Evolutionary conservation across 2,797 vertebrate species (phyloP).

Genomic region (Helarctos malayanus): DNA sequence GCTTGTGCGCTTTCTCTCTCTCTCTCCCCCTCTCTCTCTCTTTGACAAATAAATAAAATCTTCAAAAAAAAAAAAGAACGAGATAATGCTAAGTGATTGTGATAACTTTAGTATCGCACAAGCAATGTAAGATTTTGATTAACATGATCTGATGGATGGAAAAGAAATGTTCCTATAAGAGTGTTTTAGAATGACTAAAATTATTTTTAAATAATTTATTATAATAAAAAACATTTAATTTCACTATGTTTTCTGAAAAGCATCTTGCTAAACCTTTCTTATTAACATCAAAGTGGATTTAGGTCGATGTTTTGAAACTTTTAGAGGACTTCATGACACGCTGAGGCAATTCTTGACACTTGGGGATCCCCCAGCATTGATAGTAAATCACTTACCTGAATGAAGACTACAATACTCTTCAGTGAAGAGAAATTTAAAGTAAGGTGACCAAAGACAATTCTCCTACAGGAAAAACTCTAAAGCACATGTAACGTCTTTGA

Average conservation of each 20-base stretch:
- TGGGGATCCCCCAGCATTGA: background rate
- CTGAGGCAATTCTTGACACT: slow-evolving; percentile 57
- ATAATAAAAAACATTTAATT: slow-evolving; percentile 53
- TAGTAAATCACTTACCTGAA: slow-evolving; percentile 25
- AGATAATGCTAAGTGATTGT: slow-evolving; percentile 56
- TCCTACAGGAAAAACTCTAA: slow-evolving; percentile 2
- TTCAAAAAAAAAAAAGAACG: background rate
- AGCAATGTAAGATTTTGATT: slow-evolving; percentile 66
- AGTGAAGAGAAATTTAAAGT: slow-evolving; percentile 39
- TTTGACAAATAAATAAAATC: background rate
- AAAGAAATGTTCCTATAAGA: slow-evolving; percentile 64
- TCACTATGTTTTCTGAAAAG: slow-evolving; percentile 44
- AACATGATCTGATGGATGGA: slow-evolving; percentile 60
- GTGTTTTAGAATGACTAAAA: slow-evolving; percentile 56
- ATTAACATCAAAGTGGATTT: slow-evolving; percentile 59
- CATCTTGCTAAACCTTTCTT: slow-evolving; percentile 45
- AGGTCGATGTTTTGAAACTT: slow-evolving; percentile 36
- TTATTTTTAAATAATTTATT: slow-evolving; percentile 66
- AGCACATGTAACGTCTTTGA: background rate
- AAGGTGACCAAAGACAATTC: slow-evolving; percentile 44
- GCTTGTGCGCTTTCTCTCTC: background rate
- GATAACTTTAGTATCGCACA: slow-evolving; percentile 65
- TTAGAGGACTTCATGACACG: slow-evolving; percentile 26
- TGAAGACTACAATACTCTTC: background rate
- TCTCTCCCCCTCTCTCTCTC: background rate